Evolutionary conservation across 1,140 invertebrate species (phyloP).

Genomic region (Phocides pigmalion): DNA sequence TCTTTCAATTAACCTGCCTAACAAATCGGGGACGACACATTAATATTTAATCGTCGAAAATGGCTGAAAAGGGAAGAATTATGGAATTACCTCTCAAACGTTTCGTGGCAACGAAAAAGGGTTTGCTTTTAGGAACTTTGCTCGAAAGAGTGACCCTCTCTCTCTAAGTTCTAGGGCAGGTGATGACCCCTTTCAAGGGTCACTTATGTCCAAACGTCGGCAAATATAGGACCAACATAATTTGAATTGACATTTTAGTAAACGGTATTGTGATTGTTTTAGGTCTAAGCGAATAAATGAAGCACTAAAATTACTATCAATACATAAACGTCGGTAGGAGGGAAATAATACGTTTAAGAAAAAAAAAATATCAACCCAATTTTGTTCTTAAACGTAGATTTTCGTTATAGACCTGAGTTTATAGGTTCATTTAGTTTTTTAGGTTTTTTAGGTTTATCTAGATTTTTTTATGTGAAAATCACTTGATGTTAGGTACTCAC

Average conservation of each 20-base stretch:
- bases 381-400: too few species aligned
- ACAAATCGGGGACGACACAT: conserved; percentile 65
- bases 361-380: too few species aligned
- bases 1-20: conserved; percentile 66
- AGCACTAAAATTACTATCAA: not conserved
- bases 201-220: conserved; percentile 41
- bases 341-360: too few species aligned
- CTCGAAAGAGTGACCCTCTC: conserved; percentile 41
- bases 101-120: conserved; percentile 62
- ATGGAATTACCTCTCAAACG: conserved; percentile 78
- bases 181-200: conserved; percentile 55
- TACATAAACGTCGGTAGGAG: too few species aligned
- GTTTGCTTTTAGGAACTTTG: conserved; percentile 64
- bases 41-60: conserved; percentile 77
- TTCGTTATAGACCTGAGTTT: too few species aligned
- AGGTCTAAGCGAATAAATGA: not conserved
- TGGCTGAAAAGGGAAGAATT: conserved; percentile 76
- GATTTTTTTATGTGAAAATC: too few species aligned
- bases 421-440: too few species aligned
- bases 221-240: conserved; percentile 36
- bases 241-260: conserved; percentile 20
- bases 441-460: too few species aligned
- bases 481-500: too few species aligned
- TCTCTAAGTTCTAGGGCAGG: conserved; percentile 45
- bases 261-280: conserved; percentile 9